A percentile compares a stretch with the other conserved stretches of the same genome.
These are phyloP conservation scores for Tenthredo distinguenda DNA, from an alignment of 2,888 invertebrate genomes.

Conservation along the genomic window DNA sequence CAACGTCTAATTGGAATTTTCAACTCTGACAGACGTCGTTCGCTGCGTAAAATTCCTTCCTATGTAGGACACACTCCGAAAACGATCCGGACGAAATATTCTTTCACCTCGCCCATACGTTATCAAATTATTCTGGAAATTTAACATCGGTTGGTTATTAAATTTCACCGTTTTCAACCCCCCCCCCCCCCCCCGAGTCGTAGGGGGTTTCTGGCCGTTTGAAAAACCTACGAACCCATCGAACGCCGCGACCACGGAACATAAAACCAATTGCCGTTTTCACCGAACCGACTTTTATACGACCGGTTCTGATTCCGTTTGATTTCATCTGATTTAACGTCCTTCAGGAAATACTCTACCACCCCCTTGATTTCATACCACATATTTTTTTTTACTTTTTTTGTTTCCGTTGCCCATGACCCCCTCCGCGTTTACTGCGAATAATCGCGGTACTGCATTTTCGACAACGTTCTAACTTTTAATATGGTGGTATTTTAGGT, in stretches of 20 bases:
- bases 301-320: background rate
- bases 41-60: background rate
- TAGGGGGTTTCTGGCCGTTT: background rate
- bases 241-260: background rate
- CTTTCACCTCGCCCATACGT: background rate
- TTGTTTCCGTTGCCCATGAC: background rate
- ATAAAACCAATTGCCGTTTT: constrained; percentile 32
- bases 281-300: constrained; percentile 25
- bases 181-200: background rate
- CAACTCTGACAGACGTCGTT: background rate
- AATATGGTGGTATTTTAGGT: no score
- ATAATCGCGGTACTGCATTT: no score
- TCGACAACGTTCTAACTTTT: no score
- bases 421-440: no score
- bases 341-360: background rate
- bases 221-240: background rate
- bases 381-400: background rate
- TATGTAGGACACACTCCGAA: background rate
- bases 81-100: background rate
- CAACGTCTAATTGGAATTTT: background rate
- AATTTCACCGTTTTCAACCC: background rate
- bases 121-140: constrained; percentile 31
- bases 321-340: constrained; percentile 22
- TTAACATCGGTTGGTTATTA: constrained; percentile 12
- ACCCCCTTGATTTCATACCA: background rate